Evolutionary conservation across 2,113 vertebrate genomes (phyloP).

Genomic region (Stegastes partitus): DNA sequence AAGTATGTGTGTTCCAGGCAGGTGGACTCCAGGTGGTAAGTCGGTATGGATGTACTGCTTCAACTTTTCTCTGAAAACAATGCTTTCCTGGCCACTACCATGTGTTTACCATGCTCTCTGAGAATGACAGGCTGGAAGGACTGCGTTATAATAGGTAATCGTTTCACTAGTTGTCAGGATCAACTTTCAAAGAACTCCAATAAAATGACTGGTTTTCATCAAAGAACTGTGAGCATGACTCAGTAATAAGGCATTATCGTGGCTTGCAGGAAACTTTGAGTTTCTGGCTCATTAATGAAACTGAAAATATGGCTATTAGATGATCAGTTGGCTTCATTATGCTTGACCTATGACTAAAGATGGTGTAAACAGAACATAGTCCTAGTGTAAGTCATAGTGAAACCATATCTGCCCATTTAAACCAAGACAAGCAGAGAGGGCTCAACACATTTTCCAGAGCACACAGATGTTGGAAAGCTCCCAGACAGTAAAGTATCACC

Average conservation of each 20-base stretch:
- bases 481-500: conserved; percentile 51
- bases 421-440: conserved; percentile 20
- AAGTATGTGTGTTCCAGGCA: conserved; percentile 60
- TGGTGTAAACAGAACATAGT: conserved; percentile 17
- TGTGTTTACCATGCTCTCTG: conserved; percentile 69
- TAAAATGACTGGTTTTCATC: conserved; percentile 3
- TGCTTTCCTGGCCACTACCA: conserved; percentile 28
- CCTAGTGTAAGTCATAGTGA: conserved; percentile 30
- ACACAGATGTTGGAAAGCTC: conserved; percentile 54
- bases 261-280: no score
- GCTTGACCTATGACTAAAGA: conserved; percentile 14
- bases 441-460: conserved; percentile 34
- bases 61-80: conserved; percentile 47
- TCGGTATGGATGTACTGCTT: conserved; percentile 35
- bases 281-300: no score
- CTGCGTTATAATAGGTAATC: conserved; percentile 27
- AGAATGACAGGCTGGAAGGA: conserved; percentile 68
- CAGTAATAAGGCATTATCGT: no score
- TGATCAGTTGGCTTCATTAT: background rate
- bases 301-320: no score
- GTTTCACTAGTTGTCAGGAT: background rate
- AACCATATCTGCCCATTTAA: conserved; percentile 33
- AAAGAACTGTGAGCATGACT: background rate
- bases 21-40: conserved; percentile 76
- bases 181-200: background rate